phyloP scores from a whole-genome alignment of 2,113 vertebrate genomes.

The Arvicanthis niloticus region DNA sequence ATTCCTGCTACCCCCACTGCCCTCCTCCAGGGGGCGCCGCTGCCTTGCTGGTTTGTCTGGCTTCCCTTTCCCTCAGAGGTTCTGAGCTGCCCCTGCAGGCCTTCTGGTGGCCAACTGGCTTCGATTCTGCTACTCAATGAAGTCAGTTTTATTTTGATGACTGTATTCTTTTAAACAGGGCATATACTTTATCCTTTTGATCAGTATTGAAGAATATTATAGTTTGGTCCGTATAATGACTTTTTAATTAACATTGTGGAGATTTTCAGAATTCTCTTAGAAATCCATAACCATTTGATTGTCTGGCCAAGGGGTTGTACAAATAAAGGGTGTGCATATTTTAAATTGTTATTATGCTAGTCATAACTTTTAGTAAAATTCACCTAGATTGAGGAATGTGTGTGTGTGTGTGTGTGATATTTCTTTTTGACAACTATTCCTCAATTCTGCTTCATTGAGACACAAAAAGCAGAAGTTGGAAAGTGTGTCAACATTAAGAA shows the following conservation, averaged over 20 bases:
- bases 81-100: background rate
- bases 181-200: background rate
- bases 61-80: background rate
- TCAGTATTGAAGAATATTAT: background rate
- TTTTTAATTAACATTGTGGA: background rate
- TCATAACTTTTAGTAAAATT: background rate
- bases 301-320: background rate
- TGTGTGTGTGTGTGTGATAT: too few relatives aligned
- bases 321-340: background rate
- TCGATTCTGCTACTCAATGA: background rate
- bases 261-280: constrained; percentile 8
- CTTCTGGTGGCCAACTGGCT: background rate
- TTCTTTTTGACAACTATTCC: background rate
- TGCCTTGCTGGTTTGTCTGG: background rate
- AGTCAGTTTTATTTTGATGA: background rate
- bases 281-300: background rate
- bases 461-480: background rate
- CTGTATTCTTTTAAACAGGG: background rate
- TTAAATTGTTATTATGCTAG: background rate
- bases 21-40: background rate
- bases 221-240: background rate
- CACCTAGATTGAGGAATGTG: background rate
- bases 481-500: constrained; percentile 24
- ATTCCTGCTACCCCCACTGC: background rate
- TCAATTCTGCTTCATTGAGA: constrained; percentile 9